A percentile compares a stretch with the other conserved stretches of the same genome.
Evolutionary conservation across 2,888 invertebrate species (phyloP).

Genomic region (Vanessa cardui): DNA sequence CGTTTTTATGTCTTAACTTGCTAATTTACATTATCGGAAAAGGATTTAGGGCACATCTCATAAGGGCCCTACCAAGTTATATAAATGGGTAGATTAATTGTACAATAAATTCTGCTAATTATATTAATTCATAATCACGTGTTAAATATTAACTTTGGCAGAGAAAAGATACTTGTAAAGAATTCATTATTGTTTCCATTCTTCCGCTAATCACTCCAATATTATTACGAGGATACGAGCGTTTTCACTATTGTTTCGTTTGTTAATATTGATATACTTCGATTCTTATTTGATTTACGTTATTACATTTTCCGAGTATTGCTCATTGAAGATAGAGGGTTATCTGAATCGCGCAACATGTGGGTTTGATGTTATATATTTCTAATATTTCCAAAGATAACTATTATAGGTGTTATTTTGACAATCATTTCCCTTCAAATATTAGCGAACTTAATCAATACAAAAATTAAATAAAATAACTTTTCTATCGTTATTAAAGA

Average conservation of each 20-base stretch:
- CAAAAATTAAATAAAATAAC: too few relatives aligned
- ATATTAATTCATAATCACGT: too few relatives aligned
- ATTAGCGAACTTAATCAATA: neutral
- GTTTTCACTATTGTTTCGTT: constrained; percentile 13
- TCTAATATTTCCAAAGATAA: neutral
- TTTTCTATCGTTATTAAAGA: too few relatives aligned
- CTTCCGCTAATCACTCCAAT: neutral
- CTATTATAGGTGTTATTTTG: neutral
- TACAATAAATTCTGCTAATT: too few relatives aligned
- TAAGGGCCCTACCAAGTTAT: too few relatives aligned
- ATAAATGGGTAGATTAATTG: too few relatives aligned
- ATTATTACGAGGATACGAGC: constrained; percentile 7
- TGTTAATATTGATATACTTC: constrained; percentile 10
- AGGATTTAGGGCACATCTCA: too few relatives aligned
- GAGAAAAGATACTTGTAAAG: too few relatives aligned
- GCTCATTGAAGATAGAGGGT: constrained; percentile 21
- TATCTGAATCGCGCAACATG: constrained; percentile 12
- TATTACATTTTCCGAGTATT: constrained; percentile 20
- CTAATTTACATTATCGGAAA: too few relatives aligned
- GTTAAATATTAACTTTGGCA: too few relatives aligned
- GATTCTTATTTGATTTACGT: constrained; percentile 20
- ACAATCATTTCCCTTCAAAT: neutral
- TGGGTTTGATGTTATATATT: constrained; percentile 19
- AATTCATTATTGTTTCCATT: neutral
- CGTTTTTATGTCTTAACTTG: too few relatives aligned